phyloP scores from a whole-genome alignment of 2,888 invertebrate genomes.

The Euplagia quadripunctaria region DNA sequence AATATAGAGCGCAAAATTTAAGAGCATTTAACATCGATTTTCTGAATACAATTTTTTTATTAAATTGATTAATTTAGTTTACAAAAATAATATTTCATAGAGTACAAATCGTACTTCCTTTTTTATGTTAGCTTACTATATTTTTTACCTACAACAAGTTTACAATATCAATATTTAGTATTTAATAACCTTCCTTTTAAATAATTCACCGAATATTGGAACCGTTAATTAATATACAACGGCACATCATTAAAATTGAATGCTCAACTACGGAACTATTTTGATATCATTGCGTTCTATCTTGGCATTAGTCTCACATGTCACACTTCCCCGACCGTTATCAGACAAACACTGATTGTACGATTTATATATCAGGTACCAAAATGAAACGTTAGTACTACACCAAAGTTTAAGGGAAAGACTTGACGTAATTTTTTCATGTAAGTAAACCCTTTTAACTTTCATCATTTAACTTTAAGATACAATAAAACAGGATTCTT shows the following conservation, averaged over 20 bases:
- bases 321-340: constrained; percentile 58
- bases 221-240: background rate
- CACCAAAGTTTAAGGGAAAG: constrained; percentile 34
- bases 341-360: constrained; percentile 60
- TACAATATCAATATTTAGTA: too few species aligned
- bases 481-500: background rate
- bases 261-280: constrained; percentile 34
- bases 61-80: background rate
- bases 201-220: too few species aligned
- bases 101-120: background rate
- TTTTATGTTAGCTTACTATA: background rate
- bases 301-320: constrained; percentile 47
- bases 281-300: constrained; percentile 16
- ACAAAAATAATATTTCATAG: background rate
- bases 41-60: background rate
- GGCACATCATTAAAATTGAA: background rate
- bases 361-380: constrained; percentile 69
- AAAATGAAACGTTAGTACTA: constrained; percentile 48
- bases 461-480: background rate
- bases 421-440: constrained; percentile 23
- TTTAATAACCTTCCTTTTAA: too few species aligned
- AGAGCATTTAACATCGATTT: too few species aligned
- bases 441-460: constrained; percentile 31
- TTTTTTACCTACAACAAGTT: too few species aligned
- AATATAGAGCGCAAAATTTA: too few species aligned